phyloP scores from a whole-genome alignment of 2,797 vertebrate genomes.

The Peromyscus eremicus region DNA sequence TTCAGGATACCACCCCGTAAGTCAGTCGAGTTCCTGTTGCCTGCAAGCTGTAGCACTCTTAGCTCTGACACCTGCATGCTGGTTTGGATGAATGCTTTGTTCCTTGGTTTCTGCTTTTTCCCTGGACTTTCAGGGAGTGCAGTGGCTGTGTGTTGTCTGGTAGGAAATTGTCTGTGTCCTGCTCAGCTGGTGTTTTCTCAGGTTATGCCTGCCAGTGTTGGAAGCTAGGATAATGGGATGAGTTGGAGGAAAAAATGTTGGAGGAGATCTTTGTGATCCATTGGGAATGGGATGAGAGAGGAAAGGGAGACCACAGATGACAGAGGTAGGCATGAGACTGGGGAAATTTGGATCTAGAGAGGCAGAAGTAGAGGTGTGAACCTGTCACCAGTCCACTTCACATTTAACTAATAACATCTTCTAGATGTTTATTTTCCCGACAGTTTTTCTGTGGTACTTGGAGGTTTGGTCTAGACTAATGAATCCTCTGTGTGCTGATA shows the following conservation, averaged over 20 bases:
- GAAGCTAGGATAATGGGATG: background rate
- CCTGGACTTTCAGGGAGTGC: too few species aligned
- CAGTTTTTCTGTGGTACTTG: background rate
- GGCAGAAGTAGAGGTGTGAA: too few species aligned
- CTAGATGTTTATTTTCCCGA: background rate
- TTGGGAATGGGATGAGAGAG: background rate
- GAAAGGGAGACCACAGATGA: background rate
- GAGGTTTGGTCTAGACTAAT: background rate
- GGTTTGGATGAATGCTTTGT: background rate
- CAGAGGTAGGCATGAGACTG: background rate
- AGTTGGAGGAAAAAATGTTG: background rate
- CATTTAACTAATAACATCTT: background rate
- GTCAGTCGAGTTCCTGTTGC: too few species aligned
- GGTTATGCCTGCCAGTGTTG: too few species aligned
- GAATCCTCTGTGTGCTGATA: background rate
- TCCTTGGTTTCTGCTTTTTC: background rate
- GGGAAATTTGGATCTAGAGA: too few species aligned
- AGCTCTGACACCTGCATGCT: too few species aligned
- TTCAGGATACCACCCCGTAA: too few species aligned
- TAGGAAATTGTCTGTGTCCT: background rate
- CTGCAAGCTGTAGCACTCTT: too few species aligned
- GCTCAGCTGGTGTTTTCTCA: background rate
- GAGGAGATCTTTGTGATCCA: background rate
- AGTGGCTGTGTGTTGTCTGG: too few species aligned
- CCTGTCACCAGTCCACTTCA: background rate